Conservation (phyloP, 2,888 invertebrate genomes). For the Andrena marginata region DNA sequence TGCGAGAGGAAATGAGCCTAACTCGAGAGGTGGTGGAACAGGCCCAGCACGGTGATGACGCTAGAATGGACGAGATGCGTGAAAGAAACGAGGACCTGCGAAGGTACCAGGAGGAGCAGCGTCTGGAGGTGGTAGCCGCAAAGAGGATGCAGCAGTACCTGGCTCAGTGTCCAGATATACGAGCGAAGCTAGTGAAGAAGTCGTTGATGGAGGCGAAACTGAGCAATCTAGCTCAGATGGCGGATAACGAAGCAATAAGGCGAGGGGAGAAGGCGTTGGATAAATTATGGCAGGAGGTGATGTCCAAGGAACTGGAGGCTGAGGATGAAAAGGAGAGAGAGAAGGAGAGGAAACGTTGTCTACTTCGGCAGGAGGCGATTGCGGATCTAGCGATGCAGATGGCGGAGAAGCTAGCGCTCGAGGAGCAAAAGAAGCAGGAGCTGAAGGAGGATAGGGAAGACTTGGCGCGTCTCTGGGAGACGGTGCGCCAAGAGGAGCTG, state of each 20-base stretch:
- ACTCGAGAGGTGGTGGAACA: conserved; percentile 86
- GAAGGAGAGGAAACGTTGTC: conserved; percentile 59
- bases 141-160: conserved; percentile 61
- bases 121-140: conserved; percentile 81
- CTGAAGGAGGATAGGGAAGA: conserved; percentile 73
- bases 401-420: conserved; percentile 71
- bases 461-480: conserved; percentile 68
- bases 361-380: conserved; percentile 44
- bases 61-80: conserved; percentile 86
- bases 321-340: conserved; percentile 68
- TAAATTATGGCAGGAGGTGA: conserved; percentile 88
- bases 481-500: conserved; percentile 69
- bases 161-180: conserved; percentile 7
- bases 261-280: conserved; percentile 87
- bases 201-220: conserved; percentile 48
- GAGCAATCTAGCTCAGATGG: conserved; percentile 58
- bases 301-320: conserved; percentile 87
- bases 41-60: conserved; percentile 86
- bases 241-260: conserved; percentile 85
- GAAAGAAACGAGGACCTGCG: conserved; percentile 85
- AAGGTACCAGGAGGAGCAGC: conserved; percentile 86
- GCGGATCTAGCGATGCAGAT: conserved; percentile 74
- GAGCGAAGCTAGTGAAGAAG: conserved; percentile 19
- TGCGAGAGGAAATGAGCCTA: conserved; percentile 86
- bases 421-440: conserved; percentile 69